Evolutionary conservation across 2,888 invertebrate species (phyloP), one percentile per base, ranked within the genome.

Genomic region (Drosophila nr. fundita): DNA sequence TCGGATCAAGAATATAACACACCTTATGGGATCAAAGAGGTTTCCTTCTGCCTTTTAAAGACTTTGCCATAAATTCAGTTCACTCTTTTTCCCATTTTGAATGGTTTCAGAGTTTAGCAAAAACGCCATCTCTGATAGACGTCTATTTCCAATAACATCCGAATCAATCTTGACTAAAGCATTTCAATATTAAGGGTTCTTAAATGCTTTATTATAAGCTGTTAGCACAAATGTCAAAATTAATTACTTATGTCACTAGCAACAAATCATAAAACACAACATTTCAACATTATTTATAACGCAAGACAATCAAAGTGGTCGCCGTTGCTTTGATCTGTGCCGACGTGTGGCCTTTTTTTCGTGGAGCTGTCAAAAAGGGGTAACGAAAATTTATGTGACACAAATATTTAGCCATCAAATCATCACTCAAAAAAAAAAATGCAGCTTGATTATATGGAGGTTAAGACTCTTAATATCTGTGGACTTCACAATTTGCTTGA

Each of bases 141-240:
- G 24, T 24, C 2, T 1, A 24, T 15, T 45, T 45, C 8, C 24
- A 24, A 45, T 15, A 24, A 15, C 45, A 15, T 15, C 2, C 45
- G 15, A 45, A 45, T 1, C 24, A 8, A 15, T 24, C 4, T 24
- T 40, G 4, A 0, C 10, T 38, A 0, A 50, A 30, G 34, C 27
- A 13, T 13, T 55, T 42, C n/a, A 29, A 11, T 40, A 40, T 58
- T 13, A 32, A 54, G 24, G 54, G 18, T 30, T 60, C 34, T 50
- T 77, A 77, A 78, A 89, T 83, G 74, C 66, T 90, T 80, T 89
- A 87, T 87, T 74, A 74, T 78, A 79, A 87, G 73, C 87, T 87
- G 87, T 90, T 90, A 78, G 87, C 83, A 78, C 78, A 89, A 86
- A 86, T 87, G 87, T 90, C 87, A 89, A 66, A 78, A 80, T 80